These are phyloP conservation scores for Cyrtorhinus lividipennis DNA, from an alignment of 1,140 invertebrate genomes.

Conservation along the genomic window DNA sequence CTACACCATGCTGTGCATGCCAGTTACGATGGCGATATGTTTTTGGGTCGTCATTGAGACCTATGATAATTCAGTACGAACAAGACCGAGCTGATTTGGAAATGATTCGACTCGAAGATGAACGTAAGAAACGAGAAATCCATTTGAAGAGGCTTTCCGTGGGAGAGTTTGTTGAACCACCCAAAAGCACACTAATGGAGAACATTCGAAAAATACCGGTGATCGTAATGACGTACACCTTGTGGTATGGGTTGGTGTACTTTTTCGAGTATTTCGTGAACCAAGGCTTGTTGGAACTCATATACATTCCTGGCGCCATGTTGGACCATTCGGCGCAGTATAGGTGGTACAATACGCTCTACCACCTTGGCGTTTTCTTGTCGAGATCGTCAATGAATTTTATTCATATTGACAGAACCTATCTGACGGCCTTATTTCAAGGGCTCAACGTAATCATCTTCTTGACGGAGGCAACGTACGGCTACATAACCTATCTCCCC, in stretches of 20 bases:
- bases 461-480: constrained; percentile 48
- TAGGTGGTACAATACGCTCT: constrained; percentile 67
- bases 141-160: too few species aligned
- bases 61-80: neutral
- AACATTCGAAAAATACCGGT: constrained; percentile 43
- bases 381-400: constrained; percentile 71
- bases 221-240: constrained; percentile 53
- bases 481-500: constrained; percentile 57
- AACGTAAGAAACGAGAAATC: too few species aligned
- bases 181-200: constrained; percentile 33
- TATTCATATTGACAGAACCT: constrained; percentile 50
- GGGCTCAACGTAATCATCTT: constrained; percentile 52
- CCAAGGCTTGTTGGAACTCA: constrained; percentile 67
- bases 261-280: constrained; percentile 84
- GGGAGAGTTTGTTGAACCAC: too few species aligned
- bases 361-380: constrained; percentile 76
- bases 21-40: constrained; percentile 46
- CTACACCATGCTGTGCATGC: constrained; percentile 56
- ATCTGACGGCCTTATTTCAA: constrained; percentile 60
- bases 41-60: constrained; percentile 24
- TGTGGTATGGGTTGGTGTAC: constrained; percentile 66
- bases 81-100: too few species aligned
- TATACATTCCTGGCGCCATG: constrained; percentile 52
- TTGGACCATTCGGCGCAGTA: constrained; percentile 53
- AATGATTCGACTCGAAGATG: too few species aligned